A percentile compares a stretch with the other conserved stretches of the same genome.
These are phyloP conservation scores for Gambusia affinis DNA, from an alignment of 2,113 vertebrate genomes.

Conservation along the genomic window DNA sequence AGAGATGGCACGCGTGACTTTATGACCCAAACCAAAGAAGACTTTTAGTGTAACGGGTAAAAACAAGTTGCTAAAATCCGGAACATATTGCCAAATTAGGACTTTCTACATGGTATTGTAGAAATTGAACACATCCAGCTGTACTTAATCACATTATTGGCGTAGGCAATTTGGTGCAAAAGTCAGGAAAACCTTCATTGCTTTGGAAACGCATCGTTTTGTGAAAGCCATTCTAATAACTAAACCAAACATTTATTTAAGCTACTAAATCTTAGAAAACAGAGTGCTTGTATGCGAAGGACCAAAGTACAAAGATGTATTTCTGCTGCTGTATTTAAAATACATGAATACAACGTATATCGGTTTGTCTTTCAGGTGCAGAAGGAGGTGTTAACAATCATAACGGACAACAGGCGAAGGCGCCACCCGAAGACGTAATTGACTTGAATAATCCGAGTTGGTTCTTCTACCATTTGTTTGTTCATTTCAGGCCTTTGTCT, in stretches of 20 bases:
- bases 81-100: not conserved
- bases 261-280: not conserved
- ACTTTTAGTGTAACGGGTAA: not conserved
- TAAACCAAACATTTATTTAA: not conserved
- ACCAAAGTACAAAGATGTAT: not conserved
- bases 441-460: not conserved
- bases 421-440: conserved; percentile 37
- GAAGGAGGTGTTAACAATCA: conserved; percentile 4
- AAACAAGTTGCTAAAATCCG: not conserved
- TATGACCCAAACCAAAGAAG: not conserved
- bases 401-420: fast-evolving
- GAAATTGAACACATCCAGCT: not conserved
- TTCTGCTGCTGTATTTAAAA: not conserved
- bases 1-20: not conserved
- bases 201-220: not conserved
- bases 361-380: not conserved
- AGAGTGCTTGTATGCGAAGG: not conserved
- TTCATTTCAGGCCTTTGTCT: not conserved
- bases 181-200: not conserved
- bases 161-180: not conserved
- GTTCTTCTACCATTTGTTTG: no score
- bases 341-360: no score
- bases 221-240: not conserved
- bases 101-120: not conserved
- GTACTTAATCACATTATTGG: not conserved